Evolutionary conservation across 1,140 invertebrate genomes (phyloP).

Genomic region (Listronotus bonariensis): DNA sequence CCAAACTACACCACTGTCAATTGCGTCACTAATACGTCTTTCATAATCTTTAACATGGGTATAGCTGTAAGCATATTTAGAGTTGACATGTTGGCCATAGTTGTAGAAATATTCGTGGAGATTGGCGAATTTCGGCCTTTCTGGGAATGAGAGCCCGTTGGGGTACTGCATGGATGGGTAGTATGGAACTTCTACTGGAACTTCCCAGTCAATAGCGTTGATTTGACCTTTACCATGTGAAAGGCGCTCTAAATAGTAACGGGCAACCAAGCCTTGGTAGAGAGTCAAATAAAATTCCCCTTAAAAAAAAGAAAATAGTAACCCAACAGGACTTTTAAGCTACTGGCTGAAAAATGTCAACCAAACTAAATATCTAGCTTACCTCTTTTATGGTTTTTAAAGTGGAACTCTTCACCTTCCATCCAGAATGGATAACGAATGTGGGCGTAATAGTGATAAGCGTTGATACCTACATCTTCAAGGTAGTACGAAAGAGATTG

Average conservation of each 20-base stretch:
- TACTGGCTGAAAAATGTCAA: not conserved
- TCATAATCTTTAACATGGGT: slow-evolving; percentile 48
- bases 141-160: slow-evolving; percentile 69
- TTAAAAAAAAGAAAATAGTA: not conserved
- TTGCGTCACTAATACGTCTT: slow-evolving; percentile 57
- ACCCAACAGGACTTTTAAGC: not conserved
- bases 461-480: slow-evolving; percentile 72
- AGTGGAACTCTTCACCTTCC: slow-evolving; percentile 57
- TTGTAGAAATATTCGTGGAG: slow-evolving; percentile 50
- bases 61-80: slow-evolving; percentile 28
- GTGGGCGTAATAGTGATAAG: slow-evolving; percentile 68
- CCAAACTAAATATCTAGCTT: not conserved
- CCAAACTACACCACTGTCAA: slow-evolving; percentile 57
- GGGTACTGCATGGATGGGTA: slow-evolving; percentile 66
- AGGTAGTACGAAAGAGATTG: slow-evolving; percentile 69
- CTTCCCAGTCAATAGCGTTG: slow-evolving; percentile 61
- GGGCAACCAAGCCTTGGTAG: slow-evolving; percentile 64
- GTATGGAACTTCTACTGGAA: slow-evolving; percentile 64
- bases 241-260: slow-evolving; percentile 71
- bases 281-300: slow-evolving; percentile 64
- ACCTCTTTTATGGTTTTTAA: slow-evolving; percentile 59
- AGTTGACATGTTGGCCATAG: slow-evolving; percentile 45
- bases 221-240: slow-evolving; percentile 67
- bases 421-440: slow-evolving; percentile 69
- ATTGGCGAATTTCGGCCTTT: slow-evolving; percentile 60